Evolutionary conservation across 2,113 vertebrate genomes (phyloP).

Genomic region (Crotalus horridus): DNA sequence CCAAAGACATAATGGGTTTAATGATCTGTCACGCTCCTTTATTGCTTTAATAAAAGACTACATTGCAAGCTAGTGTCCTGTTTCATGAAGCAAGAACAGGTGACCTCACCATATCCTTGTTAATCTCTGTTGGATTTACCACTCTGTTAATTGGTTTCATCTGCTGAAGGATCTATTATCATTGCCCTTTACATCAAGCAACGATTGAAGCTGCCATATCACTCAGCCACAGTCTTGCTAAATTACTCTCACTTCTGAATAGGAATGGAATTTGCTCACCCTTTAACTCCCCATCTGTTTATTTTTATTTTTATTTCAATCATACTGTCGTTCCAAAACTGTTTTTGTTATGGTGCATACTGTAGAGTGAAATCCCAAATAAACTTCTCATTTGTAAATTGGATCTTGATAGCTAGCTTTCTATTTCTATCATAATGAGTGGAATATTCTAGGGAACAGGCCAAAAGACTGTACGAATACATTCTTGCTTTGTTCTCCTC

Average conservation of each 20-base stretch:
- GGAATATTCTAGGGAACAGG: neutral
- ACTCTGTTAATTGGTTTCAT: slow-evolving; percentile 49
- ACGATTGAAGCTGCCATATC: slow-evolving; percentile 37
- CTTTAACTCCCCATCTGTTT: slow-evolving; percentile 14
- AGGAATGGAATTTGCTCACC: slow-evolving; percentile 30
- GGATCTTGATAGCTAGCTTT: slow-evolving; percentile 4
- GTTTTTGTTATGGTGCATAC: neutral
- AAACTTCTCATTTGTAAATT: neutral
- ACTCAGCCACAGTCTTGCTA: slow-evolving; percentile 35
- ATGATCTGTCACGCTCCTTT: slow-evolving; percentile 3
- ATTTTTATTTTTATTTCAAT: slow-evolving; percentile 32
- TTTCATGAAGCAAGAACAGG: slow-evolving; percentile 36
- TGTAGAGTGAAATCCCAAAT: neutral
- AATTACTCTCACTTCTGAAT: slow-evolving; percentile 34
- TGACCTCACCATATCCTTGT: slow-evolving; percentile 42
- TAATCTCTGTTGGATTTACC: slow-evolving; percentile 37
- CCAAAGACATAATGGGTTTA: slow-evolving; percentile 21
- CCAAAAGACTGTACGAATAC: neutral
- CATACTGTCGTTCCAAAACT: neutral
- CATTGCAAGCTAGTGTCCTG: slow-evolving; percentile 32
- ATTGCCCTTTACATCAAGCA: slow-evolving; percentile 39
- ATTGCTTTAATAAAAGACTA: slow-evolving; percentile 48
- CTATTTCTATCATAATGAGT: slow-evolving; percentile 1
- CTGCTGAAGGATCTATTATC: slow-evolving; percentile 15
- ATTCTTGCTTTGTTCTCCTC: slow-evolving; percentile 45